Conservation (phyloP, 2,888 invertebrate species). For the Tachystola acroxantha region DNA sequence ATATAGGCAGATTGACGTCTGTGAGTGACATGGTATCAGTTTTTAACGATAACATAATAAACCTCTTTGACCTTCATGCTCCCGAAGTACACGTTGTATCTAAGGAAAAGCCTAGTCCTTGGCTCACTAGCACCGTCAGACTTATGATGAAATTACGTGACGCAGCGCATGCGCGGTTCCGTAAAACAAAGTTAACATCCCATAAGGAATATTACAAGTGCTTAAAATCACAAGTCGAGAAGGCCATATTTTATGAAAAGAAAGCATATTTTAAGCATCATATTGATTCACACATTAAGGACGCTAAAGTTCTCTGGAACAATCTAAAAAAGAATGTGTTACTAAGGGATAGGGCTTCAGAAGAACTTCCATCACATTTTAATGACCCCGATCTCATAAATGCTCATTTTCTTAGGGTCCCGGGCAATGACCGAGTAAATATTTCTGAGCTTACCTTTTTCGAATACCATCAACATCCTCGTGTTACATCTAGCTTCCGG, state of each 20-base stretch:
- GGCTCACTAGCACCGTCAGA: conserved; percentile 11
- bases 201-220: conserved; percentile 13
- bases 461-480: background rate
- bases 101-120: conserved; percentile 3
- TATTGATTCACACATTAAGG: conserved; percentile 4
- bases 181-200: background rate
- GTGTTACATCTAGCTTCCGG: background rate
- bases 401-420: conserved; percentile 4
- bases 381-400: conserved; percentile 6
- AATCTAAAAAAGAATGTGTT: conserved; percentile 9
- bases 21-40: background rate
- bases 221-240: conserved; percentile 7
- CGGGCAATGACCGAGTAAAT: background rate
- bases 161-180: conserved; percentile 3
- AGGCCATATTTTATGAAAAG: conserved; percentile 9
- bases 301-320: conserved; percentile 9
- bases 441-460: conserved; percentile 1
- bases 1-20: background rate
- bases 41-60: background rate
- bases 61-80: conserved; percentile 5
- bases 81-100: conserved; percentile 1
- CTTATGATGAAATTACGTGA: conserved; percentile 10
- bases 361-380: conserved; percentile 4
- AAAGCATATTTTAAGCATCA: conserved; percentile 8
- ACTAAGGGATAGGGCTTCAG: background rate